These are phyloP conservation scores for Goniozus legneri DNA, from an alignment of 1,140 invertebrate genomes.

Conservation along the genomic window DNA sequence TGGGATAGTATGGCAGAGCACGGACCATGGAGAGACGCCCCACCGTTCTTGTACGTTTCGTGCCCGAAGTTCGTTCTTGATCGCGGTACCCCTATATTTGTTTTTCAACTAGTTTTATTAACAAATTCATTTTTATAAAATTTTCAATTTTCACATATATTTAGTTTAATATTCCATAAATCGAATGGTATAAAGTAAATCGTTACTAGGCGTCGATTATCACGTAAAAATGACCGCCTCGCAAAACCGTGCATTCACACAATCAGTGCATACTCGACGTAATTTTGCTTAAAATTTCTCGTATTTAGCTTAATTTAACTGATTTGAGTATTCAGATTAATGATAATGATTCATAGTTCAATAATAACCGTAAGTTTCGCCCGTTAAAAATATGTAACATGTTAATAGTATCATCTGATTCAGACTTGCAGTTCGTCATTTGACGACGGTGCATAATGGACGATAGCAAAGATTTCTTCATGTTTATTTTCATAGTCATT, in stretches of 20 bases:
- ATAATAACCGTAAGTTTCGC: not conserved
- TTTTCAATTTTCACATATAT: not conserved
- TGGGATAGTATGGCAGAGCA: constrained; percentile 13
- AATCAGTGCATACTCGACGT: not conserved
- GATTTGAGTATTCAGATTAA: too few species aligned
- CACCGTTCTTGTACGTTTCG: not conserved
- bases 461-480: not conserved
- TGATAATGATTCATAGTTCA: not conserved
- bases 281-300: not conserved
- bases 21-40: constrained; percentile 27
- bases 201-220: not conserved
- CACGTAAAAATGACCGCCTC: not conserved
- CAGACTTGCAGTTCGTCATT: not conserved
- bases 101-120: not conserved
- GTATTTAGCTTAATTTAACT: not conserved
- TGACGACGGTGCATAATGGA: not conserved
- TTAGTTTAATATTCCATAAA: not conserved
- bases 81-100: not conserved
- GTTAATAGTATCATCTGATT: not conserved
- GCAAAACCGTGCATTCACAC: not conserved
- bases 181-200: not conserved
- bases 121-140: not conserved
- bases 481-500: not conserved
- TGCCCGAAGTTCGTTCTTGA: not conserved
- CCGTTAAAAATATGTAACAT: not conserved